These are phyloP conservation scores for Pandemis cinnamomeana DNA, from an alignment of 2,888 invertebrate genomes.

Conservation along the genomic window DNA sequence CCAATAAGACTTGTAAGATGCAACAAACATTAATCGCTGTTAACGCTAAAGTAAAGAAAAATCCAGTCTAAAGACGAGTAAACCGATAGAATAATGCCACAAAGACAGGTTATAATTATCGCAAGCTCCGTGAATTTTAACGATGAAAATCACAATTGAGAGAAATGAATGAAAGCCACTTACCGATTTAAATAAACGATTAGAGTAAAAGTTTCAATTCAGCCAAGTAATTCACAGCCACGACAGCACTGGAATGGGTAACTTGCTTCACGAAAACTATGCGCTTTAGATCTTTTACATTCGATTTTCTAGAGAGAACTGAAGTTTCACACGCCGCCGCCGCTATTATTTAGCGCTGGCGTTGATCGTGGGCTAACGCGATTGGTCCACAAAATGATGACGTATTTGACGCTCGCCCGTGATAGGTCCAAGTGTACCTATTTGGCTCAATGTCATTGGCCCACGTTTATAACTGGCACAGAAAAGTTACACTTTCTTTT, in stretches of 20 bases:
- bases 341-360: conserved; percentile 83
- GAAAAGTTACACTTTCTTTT: conserved; percentile 49
- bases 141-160: conserved; percentile 9
- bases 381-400: conserved; percentile 82
- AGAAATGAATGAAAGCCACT: conserved; percentile 48
- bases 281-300: conserved; percentile 58
- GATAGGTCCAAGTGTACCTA: conserved; percentile 80
- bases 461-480: conserved; percentile 85
- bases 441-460: conserved; percentile 87
- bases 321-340: conserved; percentile 75
- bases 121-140: conserved; percentile 28
- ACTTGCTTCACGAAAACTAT: conserved; percentile 59
- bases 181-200: conserved; percentile 56
- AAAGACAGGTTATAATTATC: conserved; percentile 41
- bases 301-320: conserved; percentile 77
- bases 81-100: conserved; percentile 7
- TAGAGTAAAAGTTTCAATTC: conserved; percentile 49
- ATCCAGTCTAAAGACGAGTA: not conserved
- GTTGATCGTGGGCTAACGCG: conserved; percentile 84
- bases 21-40: conserved; percentile 21
- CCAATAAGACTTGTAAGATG: conserved; percentile 19
- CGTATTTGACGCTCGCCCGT: conserved; percentile 59
- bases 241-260: conserved; percentile 64
- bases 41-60: conserved; percentile 14
- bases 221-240: conserved; percentile 62